Conservation (phyloP, 2,113 vertebrate genomes). For the Brachyistius frenatus region DNA sequence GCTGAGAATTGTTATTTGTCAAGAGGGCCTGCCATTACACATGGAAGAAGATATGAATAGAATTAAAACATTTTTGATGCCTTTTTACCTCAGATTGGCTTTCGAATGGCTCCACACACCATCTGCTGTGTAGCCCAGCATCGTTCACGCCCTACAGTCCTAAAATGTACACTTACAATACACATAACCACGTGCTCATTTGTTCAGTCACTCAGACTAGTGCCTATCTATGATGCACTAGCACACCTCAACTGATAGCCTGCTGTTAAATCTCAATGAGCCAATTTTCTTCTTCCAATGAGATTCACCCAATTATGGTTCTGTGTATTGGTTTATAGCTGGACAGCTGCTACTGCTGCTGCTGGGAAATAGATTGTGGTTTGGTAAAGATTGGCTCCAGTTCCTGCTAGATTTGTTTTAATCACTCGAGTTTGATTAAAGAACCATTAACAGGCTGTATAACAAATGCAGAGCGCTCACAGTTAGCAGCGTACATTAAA, state of each 20-base stretch:
- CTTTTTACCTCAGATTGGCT: slow-evolving; percentile 43
- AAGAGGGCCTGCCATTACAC: slow-evolving; percentile 36
- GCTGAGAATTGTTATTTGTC: slow-evolving; percentile 44
- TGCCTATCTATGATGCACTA: slow-evolving; percentile 32
- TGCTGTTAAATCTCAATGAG: slow-evolving; percentile 70
- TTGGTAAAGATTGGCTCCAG: slow-evolving; percentile 47
- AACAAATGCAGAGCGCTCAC: slow-evolving; percentile 13
- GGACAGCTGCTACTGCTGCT: slow-evolving; percentile 70
- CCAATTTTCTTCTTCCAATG: slow-evolving; percentile 64
- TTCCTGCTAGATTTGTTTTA: slow-evolving; percentile 64
- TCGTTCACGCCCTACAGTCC: slow-evolving; percentile 7
- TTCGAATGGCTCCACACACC: slow-evolving; percentile 50
- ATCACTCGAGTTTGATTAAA: slow-evolving; percentile 58
- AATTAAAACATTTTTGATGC: slow-evolving; percentile 66
- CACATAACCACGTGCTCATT: not conserved
- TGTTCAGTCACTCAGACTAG: not conserved
- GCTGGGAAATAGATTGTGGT: slow-evolving; percentile 66
- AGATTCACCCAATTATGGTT: slow-evolving; percentile 67
- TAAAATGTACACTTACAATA: slow-evolving; percentile 50
- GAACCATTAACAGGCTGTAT: slow-evolving; percentile 31
- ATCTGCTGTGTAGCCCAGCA: slow-evolving; percentile 51
- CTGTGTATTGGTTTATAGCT: slow-evolving; percentile 62
- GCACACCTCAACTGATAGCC: slow-evolving; percentile 48
- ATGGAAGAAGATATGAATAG: slow-evolving; percentile 61
- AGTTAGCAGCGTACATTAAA: slow-evolving; percentile 4